Percentiles rank a stretch among this genome's conserved stretches.
Conservation (phyloP, 2,797 vertebrate species). For the Anableps anableps region DNA sequence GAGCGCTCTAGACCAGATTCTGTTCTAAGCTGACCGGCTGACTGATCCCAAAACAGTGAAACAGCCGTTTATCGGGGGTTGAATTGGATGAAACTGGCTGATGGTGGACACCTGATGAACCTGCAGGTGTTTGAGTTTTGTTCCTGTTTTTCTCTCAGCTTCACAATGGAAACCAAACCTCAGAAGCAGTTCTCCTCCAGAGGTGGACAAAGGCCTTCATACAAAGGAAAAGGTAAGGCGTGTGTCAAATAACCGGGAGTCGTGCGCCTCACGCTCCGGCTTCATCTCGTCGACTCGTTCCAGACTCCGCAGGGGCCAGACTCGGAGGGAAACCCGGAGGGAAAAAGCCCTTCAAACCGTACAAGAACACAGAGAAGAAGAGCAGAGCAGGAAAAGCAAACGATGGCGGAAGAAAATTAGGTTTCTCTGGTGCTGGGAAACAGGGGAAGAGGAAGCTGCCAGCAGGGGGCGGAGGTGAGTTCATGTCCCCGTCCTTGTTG, state of each 20-base stretch:
- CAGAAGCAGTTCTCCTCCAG: constrained; percentile 68
- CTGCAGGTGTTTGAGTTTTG: not conserved
- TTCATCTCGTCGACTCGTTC: constrained; percentile 4
- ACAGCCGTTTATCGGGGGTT: not conserved
- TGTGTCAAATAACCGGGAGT: not conserved
- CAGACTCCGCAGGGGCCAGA: constrained; percentile 66
- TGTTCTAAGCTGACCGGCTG: not conserved
- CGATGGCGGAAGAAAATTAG: constrained; percentile 51
- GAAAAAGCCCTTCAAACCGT: constrained; percentile 67
- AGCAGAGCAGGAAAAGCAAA: constrained; percentile 43
- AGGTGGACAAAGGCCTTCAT: constrained; percentile 67
- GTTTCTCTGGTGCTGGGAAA: constrained; percentile 52
- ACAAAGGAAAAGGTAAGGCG: constrained; percentile 76
- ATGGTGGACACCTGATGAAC: not conserved
- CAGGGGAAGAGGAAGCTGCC: constrained; percentile 71
- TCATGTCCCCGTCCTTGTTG: not conserved
- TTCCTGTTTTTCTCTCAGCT: not conserved
- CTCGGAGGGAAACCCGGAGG: constrained; percentile 60
- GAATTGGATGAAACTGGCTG: not conserved
- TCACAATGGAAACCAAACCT: constrained; percentile 80
- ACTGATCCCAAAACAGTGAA: not conserved
- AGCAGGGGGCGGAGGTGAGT: constrained; percentile 57
- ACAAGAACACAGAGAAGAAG: constrained; percentile 60
- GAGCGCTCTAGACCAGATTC: not conserved
- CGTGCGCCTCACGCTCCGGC: fast-evolving